phyloP scores from a whole-genome alignment of 2,888 invertebrate genomes.

The Listrodromus nycthemerus region DNA sequence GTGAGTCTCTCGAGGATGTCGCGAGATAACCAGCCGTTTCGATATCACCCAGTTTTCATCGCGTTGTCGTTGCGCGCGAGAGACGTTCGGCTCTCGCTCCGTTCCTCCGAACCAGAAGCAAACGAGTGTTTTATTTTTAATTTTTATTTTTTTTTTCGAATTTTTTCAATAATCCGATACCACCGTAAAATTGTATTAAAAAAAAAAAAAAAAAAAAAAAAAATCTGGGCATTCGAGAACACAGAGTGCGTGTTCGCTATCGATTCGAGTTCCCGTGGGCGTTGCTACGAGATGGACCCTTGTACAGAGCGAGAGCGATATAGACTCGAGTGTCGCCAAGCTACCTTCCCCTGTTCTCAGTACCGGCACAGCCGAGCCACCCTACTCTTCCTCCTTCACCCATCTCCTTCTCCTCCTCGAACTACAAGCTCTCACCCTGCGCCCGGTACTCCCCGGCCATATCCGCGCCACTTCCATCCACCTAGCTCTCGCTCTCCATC shows the following conservation, averaged over 20 bases:
- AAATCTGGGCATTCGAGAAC: constrained; percentile 83
- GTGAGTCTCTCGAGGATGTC: neutral
- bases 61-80: too few species aligned
- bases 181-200: constrained; percentile 58
- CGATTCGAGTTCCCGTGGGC: constrained; percentile 84
- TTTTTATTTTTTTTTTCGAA: too few species aligned
- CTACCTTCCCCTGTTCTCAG: constrained; percentile 77
- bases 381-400: constrained; percentile 57
- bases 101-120: neutral
- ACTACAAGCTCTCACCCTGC: constrained; percentile 67
- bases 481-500: constrained; percentile 60
- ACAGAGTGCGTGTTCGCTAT: constrained; percentile 81
- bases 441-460: constrained; percentile 54
- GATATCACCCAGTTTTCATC: neutral
- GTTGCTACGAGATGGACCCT: constrained; percentile 85
- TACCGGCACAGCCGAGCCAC: constrained; percentile 48
- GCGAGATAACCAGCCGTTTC: neutral
- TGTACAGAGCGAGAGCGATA: constrained; percentile 78
- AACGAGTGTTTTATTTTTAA: too few species aligned
- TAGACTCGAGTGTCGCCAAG: constrained; percentile 83
- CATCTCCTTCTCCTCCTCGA: constrained; percentile 75
- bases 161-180: constrained; percentile 6
- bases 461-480: constrained; percentile 63
- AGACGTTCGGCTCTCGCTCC: neutral
- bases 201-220: constrained; percentile 69